Percentiles rank a stretch among this genome's conserved stretches.
These are phyloP conservation scores for Chaenodraco wilsoni DNA, from an alignment of 2,797 vertebrate species.

Conservation along the genomic window DNA sequence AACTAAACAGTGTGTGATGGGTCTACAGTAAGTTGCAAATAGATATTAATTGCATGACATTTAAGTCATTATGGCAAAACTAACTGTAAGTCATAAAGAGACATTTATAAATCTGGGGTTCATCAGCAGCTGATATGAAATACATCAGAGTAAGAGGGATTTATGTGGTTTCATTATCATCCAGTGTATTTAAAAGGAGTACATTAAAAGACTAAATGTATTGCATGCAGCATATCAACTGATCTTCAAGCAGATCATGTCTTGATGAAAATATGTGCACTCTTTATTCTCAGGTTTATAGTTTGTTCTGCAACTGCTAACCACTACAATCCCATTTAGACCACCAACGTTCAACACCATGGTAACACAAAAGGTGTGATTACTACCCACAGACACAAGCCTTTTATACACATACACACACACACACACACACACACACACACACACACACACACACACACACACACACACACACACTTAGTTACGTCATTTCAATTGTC, in stretches of 20 bases:
- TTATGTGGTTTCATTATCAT: not conserved
- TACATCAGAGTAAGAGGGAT: not conserved
- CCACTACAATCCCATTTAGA: conserved; percentile 34
- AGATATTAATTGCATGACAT: not conserved
- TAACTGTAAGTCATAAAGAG: conserved; percentile 2
- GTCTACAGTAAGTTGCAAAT: not conserved
- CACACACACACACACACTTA: not conserved
- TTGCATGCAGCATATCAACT: not conserved
- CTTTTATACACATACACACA: not conserved
- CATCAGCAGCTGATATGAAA: not conserved
- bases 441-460: not conserved
- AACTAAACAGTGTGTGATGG: not conserved
- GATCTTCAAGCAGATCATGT: not conserved
- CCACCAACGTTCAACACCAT: conserved; percentile 18
- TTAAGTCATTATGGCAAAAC: not conserved
- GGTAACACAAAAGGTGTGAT: conserved; percentile 29
- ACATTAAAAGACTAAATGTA: not conserved
- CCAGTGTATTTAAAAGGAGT: not conserved
- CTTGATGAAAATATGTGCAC: not conserved
- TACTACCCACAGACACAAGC: conserved; percentile 4
- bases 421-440: not conserved
- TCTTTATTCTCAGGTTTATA: not conserved
- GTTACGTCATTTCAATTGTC: conserved; percentile 33
- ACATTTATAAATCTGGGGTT: not conserved
- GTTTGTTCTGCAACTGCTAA: conserved; percentile 41